phyloP scores from a whole-genome alignment of 1,140 invertebrate species.

The Hetaerina americana region DNA sequence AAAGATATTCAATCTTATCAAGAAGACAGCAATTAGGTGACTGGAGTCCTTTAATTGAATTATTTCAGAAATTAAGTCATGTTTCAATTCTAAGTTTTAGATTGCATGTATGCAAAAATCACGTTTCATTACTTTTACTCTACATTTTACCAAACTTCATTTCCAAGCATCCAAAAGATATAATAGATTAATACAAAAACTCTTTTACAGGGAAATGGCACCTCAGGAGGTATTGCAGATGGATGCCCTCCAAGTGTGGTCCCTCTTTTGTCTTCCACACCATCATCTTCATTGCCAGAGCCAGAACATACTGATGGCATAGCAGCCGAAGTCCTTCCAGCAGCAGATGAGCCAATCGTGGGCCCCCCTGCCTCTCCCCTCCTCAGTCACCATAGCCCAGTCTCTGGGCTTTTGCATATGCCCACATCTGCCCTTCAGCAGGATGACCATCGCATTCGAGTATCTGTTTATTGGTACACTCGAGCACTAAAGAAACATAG shows the following conservation, averaged over 20 bases:
- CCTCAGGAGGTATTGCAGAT: neutral
- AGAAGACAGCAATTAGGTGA: too few species aligned
- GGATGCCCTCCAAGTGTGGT: neutral
- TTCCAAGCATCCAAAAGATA: too few species aligned
- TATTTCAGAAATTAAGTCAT: too few species aligned
- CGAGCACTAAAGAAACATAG: constrained; percentile 39
- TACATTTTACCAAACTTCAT: too few species aligned
- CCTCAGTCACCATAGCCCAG: neutral
- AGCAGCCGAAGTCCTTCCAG: neutral
- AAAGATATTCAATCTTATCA: too few species aligned
- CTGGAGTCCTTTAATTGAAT: too few species aligned
- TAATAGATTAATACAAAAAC: too few species aligned
- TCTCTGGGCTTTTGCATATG: neutral
- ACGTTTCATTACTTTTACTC: too few species aligned
- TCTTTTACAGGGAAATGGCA: neutral
- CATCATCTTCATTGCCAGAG: constrained; percentile 3
- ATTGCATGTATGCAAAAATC: too few species aligned
- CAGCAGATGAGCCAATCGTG: neutral
- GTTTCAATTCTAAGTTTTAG: too few species aligned
- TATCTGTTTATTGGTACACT: constrained; percentile 46
- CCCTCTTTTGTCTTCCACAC: neutral
- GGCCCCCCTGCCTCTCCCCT: neutral
- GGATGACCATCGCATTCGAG: constrained; percentile 41
- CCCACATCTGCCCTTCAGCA: constrained; percentile 4
- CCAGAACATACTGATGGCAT: constrained; percentile 13